Evolutionary conservation across 2,113 vertebrate species (phyloP), one percentile per base, ranked within the genome.

Genomic region (Epinephelus fuscoguttatus): DNA sequence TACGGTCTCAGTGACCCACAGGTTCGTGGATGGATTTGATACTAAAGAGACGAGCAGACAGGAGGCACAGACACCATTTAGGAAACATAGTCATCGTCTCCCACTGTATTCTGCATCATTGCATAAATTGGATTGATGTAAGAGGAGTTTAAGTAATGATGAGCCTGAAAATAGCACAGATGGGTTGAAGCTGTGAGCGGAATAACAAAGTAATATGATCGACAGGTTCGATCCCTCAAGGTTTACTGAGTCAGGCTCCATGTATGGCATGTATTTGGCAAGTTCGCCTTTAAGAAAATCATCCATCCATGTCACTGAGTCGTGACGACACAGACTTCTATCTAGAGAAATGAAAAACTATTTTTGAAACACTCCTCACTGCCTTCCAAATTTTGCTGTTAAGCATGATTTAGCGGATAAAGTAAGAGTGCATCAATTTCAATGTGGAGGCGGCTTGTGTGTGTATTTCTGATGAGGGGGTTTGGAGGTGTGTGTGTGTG

Each of bases 271-370:
- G 75, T 21, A 27, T 81, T 78, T 87, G 83, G 83, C 84, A 89
- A 72, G 88, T 89, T 90, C 50, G 78, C 85, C 86, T 92, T 92
- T 91, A 89, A 92, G 90, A 91, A 45, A 90, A 85, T 71, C 86
- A 91, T 91, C 70, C 89, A 91, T 88, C 90, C 84, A 66, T 91
- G 91, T 92, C 90, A 85, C 71, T 74, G 81, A 87, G 88, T 82
- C 42, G 76, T 92, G 89, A 91, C 82, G 90, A 89, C 90, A 93
- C 81, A 81, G 63, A 66, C 85, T 74, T 89, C 88, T 91, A 84
- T 92, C 90, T 87, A 70, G 88, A 90, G 89, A 89, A 88, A 87
- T 86, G 78, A 85, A 84, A 87, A 90, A 88, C 88, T 93, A 90
- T 92, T 90, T 94, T 87, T 92, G 84, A 92, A 78, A 88, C 91